Evolutionary conservation across 2,113 vertebrate genomes (phyloP).

Genomic region (Bolborhynchus lineola): DNA sequence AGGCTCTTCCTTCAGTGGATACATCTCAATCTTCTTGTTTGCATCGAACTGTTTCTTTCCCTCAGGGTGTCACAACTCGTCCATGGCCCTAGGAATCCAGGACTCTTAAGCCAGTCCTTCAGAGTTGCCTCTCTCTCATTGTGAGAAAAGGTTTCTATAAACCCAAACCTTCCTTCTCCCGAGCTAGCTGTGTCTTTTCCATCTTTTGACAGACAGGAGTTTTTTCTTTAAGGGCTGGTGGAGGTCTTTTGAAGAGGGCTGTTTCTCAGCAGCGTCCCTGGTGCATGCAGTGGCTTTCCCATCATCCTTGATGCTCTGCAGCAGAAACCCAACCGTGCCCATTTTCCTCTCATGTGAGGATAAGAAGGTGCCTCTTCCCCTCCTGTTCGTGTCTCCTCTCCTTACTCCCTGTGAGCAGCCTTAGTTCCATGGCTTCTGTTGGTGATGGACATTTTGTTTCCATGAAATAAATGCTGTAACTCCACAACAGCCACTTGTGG

Average conservation of each 20-base stretch:
- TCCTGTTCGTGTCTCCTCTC: background rate
- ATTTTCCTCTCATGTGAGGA: background rate
- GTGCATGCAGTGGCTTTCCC: fast-evolving
- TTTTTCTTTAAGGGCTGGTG: background rate
- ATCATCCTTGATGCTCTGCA: background rate
- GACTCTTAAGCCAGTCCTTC: background rate
- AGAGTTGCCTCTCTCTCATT: background rate
- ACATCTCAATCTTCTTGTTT: background rate
- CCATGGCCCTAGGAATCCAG: background rate
- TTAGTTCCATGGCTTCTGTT: background rate
- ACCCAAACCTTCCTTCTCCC: background rate
- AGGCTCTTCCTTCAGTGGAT: background rate
- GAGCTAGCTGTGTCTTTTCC: background rate
- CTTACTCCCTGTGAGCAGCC: fast-evolving
- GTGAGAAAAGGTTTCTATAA: background rate
- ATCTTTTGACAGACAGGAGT: background rate
- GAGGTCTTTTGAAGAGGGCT: background rate
- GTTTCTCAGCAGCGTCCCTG: background rate
- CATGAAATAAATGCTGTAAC: background rate
- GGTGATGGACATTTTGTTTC: background rate
- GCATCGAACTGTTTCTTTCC: background rate
- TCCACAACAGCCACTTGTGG: fast-evolving
- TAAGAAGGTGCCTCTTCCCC: background rate
- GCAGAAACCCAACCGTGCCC: background rate
- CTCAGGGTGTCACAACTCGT: background rate